Evolutionary conservation across 2,797 vertebrate species (phyloP).

Genomic region (Parauchenoglanis ngamensis): DNA sequence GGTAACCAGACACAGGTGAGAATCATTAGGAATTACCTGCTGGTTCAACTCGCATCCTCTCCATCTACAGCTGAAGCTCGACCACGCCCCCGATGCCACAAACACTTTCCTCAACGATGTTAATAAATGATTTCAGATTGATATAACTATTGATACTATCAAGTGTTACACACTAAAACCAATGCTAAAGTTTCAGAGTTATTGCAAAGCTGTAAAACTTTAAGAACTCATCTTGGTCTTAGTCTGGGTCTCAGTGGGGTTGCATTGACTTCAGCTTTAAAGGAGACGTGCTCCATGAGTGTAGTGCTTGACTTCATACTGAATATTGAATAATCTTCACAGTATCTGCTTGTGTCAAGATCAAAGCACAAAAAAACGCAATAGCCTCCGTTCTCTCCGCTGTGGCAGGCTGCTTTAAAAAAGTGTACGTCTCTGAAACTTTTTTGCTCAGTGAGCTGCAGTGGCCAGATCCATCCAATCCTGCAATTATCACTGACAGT

Average conservation of each 20-base stretch:
- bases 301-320: slow-evolving; percentile 16
- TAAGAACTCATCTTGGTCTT: background rate
- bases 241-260: background rate
- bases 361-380: slow-evolving; percentile 25
- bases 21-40: too few species aligned
- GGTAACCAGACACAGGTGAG: too few species aligned
- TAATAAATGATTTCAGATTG: background rate
- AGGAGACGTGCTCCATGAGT: background rate
- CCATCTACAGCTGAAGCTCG: too few species aligned
- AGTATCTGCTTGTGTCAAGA: slow-evolving; percentile 27
- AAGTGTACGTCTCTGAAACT: background rate
- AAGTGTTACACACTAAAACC: background rate
- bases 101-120: background rate
- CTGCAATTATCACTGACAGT: slow-evolving; percentile 30
- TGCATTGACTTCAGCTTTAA: background rate
- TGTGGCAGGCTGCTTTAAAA: background rate
- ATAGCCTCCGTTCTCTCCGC: slow-evolving; percentile 12
- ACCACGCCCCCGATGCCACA: too few species aligned
- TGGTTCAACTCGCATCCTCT: too few species aligned
- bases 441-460: background rate
- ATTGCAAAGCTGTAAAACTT: background rate
- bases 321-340: slow-evolving; percentile 7
- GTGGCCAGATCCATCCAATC: slow-evolving; percentile 4
- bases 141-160: background rate
- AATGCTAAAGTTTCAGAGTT: background rate